Base-by-base conservation (phyloP, 2,113 vertebrate species). In the Emydocephalus ijimae region DNA sequence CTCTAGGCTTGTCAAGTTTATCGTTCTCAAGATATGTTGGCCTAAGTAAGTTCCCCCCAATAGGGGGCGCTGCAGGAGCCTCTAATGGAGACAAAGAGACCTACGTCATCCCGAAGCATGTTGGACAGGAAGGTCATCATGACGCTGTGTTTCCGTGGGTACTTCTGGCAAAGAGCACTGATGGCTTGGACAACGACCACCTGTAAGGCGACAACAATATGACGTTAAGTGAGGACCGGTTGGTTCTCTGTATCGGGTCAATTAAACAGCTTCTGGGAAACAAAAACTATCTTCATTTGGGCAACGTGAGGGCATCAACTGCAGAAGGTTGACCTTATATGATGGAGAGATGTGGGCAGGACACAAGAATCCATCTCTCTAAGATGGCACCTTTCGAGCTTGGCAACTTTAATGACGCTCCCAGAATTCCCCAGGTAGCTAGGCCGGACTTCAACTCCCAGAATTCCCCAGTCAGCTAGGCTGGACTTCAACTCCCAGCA, bases 91-190 rank as follows among this genome's bases (percentile, higher is more conserved):
- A 2, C 14, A 21, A 0, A 56, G 5, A 1, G 0, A 98, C 99
- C 59, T 97, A 99, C 99, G 91, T 99, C 99, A 87, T 99, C 99
- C 95, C 99, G 97, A 92, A 99, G 98, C 99, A 99, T 99, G 96
- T 98, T 99, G 96, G 99, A 99, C 89, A 99, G 97, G 97, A 99
- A 99, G 91, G 99, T 99, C 99, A 99, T 99, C 99, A 99, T 99
- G 91, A 99, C 99, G 0, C 98, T 97, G 97, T 99, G 99, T 92
- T 99, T 99, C 94, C 99, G 98, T 61, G 99, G 99, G 96, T 99
- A 99, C 89, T 99, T 99, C 98, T 99, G 99, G 96, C 99, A 99
- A 93, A 99, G 97, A 54, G 99, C 98, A 55, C 99, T 99, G 95
- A 99, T 99, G 26, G 99, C 99, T 96, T 99, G 99, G 3, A 99